A percentile compares a stretch with the other conserved stretches of the same genome.
Evolutionary conservation across 2,888 invertebrate genomes (phyloP).

Genomic region (Ophion obscuratus): DNA sequence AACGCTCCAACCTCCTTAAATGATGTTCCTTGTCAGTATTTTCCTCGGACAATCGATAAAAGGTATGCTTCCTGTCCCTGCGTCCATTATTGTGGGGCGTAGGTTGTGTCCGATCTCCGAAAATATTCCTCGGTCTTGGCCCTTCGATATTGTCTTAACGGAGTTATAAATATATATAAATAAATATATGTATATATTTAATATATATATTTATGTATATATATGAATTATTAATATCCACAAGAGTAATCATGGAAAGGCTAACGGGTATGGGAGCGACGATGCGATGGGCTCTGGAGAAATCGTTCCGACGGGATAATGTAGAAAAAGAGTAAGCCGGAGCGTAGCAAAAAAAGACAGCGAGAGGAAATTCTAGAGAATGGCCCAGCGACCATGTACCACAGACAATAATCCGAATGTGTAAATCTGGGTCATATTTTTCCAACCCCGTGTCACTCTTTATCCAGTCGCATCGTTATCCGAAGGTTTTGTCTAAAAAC

Average conservation of each 20-base stretch:
- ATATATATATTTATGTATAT: not conserved
- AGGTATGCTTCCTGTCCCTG: not conserved
- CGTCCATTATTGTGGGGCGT: not conserved
- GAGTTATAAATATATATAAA: not conserved
- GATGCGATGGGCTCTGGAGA: slow-evolving; percentile 8
- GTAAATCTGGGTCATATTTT: slow-evolving; percentile 24
- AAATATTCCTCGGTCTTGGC: not conserved
- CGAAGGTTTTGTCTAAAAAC: not conserved
- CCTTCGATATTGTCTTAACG: not conserved
- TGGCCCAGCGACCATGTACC: slow-evolving; percentile 15
- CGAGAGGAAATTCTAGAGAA: not conserved
- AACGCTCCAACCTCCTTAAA: too few species aligned
- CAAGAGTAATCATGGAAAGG: not conserved
- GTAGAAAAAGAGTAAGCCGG: not conserved
- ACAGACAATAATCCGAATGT: slow-evolving; percentile 23
- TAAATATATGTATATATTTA: too few species aligned
- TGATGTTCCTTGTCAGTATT: not conserved
- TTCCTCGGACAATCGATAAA: not conserved
- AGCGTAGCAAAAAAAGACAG: not conserved
- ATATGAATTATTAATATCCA: slow-evolving; percentile 10
- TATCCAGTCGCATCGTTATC: not conserved
- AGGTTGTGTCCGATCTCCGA: not conserved
- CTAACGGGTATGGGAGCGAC: not conserved
- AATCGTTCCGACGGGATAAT: slow-evolving; percentile 21
- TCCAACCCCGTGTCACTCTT: not conserved